phyloP scores from a whole-genome alignment of 2,797 vertebrate species.

The Dicrostonyx torquatus region DNA sequence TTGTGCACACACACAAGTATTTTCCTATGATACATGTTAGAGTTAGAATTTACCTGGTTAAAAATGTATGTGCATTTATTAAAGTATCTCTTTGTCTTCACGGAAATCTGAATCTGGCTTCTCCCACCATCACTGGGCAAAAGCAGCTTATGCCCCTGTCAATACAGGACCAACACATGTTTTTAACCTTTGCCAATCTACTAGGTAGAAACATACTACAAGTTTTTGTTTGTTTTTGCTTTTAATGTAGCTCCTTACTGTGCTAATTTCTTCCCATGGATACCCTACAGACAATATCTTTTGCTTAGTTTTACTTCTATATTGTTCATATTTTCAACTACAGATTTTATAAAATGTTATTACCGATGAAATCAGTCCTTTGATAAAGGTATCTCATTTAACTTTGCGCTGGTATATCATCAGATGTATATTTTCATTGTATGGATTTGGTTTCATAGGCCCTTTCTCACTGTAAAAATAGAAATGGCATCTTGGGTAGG shows the following conservation, averaged over 20 bases:
- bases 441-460: background rate
- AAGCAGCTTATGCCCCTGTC: background rate
- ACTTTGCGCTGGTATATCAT: background rate
- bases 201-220: background rate
- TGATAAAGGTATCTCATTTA: background rate
- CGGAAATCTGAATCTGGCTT: slow-evolving; percentile 3
- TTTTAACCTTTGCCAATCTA: slow-evolving; percentile 12
- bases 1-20: slow-evolving; percentile 9
- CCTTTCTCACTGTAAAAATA: background rate
- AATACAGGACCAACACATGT: background rate
- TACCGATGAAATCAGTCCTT: slow-evolving; percentile 14
- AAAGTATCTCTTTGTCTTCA: background rate
- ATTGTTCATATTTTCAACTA: slow-evolving; percentile 28
- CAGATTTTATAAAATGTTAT: background rate
- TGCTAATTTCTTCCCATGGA: background rate
- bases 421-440: background rate
- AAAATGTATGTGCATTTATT: background rate
- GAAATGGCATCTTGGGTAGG: background rate
- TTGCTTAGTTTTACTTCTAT: background rate
- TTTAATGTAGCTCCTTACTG: background rate
- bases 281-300: background rate
- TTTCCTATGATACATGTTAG: background rate
- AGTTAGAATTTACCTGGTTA: slow-evolving; percentile 24
- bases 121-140: background rate
- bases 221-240: background rate